Conservation (phyloP, 2,113 vertebrate genomes). For the Xenus cinereus region DNA sequence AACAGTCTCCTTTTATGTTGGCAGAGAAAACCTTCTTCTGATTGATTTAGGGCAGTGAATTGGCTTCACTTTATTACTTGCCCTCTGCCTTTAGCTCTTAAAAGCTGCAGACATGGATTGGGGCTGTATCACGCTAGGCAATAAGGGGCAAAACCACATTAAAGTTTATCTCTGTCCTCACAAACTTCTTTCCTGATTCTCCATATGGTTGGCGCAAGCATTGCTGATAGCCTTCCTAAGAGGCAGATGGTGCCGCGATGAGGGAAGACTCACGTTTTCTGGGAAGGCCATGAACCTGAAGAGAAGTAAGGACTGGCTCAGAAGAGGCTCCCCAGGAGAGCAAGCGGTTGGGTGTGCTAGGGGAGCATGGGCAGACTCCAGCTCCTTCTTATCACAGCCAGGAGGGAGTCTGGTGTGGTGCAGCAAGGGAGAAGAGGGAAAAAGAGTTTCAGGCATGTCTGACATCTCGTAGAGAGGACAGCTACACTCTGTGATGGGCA, state of each 20-base stretch:
- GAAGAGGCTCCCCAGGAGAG: neutral
- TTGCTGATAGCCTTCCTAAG: neutral
- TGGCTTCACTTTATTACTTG: neutral
- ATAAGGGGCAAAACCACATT: neutral
- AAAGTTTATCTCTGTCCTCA: neutral
- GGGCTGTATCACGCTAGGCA: neutral
- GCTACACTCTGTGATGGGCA: fast-evolving
- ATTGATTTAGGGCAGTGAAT: neutral
- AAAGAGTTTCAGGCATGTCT: neutral
- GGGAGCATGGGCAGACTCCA: neutral
- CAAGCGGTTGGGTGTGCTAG: no score
- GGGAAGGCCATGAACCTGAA: neutral
- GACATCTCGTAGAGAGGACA: neutral
- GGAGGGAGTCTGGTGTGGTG: neutral
- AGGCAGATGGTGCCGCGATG: neutral
- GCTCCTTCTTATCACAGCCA: neutral
- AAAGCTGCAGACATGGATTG: neutral
- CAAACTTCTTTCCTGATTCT: neutral
- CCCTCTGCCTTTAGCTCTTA: neutral
- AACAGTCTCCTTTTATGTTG: neutral
- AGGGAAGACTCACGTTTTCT: neutral
- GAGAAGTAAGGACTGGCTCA: neutral
- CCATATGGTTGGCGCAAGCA: neutral
- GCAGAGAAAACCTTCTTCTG: neutral
- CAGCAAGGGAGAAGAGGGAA: no score